Evolutionary conservation across 2,888 invertebrate species (phyloP).

Genomic region (Agrotis segetum): DNA sequence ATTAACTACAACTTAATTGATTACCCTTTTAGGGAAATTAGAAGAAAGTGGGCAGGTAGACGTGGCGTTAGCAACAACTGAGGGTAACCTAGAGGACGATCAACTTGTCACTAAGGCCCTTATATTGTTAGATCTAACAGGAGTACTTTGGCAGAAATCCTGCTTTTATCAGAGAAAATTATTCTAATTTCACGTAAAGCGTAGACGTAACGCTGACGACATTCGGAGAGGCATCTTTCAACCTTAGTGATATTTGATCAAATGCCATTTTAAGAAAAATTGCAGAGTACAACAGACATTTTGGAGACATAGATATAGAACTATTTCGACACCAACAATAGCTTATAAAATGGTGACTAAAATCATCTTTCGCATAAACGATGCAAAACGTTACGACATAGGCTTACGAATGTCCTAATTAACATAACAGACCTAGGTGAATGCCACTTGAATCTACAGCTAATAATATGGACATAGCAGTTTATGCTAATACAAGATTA

Average conservation of each 20-base stretch:
- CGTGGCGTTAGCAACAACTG: background rate
- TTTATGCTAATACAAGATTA: background rate
- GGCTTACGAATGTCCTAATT: constrained; percentile 43
- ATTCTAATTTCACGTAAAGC: too few relatives aligned
- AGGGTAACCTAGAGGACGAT: background rate
- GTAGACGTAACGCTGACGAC: too few relatives aligned
- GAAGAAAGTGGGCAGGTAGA: constrained; percentile 3
- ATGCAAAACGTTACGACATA: constrained; percentile 14
- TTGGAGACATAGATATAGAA: too few relatives aligned
- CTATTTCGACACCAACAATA: background rate
- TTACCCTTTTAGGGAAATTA: constrained; percentile 19
- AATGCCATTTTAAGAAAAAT: too few relatives aligned
- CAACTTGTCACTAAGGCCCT: too few relatives aligned
- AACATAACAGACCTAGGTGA: constrained; percentile 17
- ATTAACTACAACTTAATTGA: constrained; percentile 10
- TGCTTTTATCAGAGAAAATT: too few relatives aligned
- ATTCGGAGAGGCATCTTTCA: too few relatives aligned
- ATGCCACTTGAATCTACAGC: constrained; percentile 17
- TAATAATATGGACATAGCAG: constrained; percentile 3
- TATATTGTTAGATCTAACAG: too few relatives aligned
- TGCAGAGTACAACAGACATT: too few relatives aligned
- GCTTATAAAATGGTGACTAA: background rate
- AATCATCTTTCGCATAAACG: constrained; percentile 11
- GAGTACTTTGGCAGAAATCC: too few relatives aligned
- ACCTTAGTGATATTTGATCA: too few relatives aligned